Evolutionary conservation across 1,140 invertebrate species (phyloP), one percentile per base, ranked within the genome.

Genomic region (Gryllus bimaculatus): DNA sequence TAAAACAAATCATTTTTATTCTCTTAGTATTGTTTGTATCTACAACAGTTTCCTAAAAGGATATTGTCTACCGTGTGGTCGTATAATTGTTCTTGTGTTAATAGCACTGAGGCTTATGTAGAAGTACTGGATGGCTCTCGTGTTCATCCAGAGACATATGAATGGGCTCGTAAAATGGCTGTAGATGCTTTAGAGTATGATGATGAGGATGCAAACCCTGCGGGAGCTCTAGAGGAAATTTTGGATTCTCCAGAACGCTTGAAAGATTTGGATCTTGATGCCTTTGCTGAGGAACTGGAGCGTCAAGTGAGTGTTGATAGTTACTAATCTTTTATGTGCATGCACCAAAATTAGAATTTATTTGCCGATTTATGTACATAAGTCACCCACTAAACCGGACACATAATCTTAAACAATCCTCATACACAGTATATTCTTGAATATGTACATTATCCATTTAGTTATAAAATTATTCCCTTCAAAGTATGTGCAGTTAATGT

Each of bases 111-210:
- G 83, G 92, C 94, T 0, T 97, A 98, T 83, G 95, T 98, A 0
- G 97, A 99, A 89, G 96, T 99, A 0, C 86, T 99, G 8, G 98
- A 99, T 85, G 97, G 97, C 0, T 98, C 98, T 0, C 89, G 98
- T 81, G 97, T 99, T 0, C 98, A 99, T 88, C 98, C 98, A 0
- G 98, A 99, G 87, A 97, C 96, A 0, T 99, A 99, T 83, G 98
- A 99, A 85, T 99, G 98, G 98, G 98, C 98, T 0, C 87, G 97
- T 26, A 99, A 99, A 88, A 99, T 99, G 98, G 98, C 98, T 7
- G 96, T 99, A 0, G 98, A 99, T 88, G 98, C 98, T 8, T 87
- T 99, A 13, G 98, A 99, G 82, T 98, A 99, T 82, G 98, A 99
- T 82, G 96, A 98, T 82, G 96, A 97, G 83, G 95, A 96, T 81